Evolutionary conservation across 2,797 vertebrate genomes (phyloP).

Genomic region (Microcaecilia unicolor): DNA sequence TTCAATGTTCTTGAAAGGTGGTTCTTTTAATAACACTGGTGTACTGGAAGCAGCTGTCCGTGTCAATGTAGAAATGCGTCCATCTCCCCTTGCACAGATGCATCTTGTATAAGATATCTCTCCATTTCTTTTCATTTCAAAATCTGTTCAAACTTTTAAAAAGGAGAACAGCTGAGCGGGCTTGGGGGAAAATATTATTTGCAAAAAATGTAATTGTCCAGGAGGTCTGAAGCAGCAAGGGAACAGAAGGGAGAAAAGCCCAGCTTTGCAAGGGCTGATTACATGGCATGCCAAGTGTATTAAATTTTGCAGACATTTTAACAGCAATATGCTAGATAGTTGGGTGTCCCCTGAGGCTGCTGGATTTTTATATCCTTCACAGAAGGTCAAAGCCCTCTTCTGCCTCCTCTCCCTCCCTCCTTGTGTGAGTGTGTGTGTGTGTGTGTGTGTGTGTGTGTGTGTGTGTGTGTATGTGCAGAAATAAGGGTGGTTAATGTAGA

Average conservation of each 20-base stretch:
- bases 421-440: slow-evolving; percentile 1
- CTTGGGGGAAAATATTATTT: too few species aligned
- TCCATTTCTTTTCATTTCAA: not conserved
- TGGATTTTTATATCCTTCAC: slow-evolving; percentile 90
- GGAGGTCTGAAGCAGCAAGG: slow-evolving; percentile 23
- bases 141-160: too few species aligned
- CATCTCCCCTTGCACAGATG: too few species aligned
- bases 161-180: too few species aligned
- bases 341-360: slow-evolving; percentile 78
- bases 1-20: too few species aligned
- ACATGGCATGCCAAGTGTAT: slow-evolving; percentile 73
- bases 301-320: slow-evolving; percentile 91
- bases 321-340: slow-evolving; percentile 87
- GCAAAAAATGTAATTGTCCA: too few species aligned
- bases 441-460: slow-evolving; percentile 1
- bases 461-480: not conserved
- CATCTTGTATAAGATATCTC: not conserved
- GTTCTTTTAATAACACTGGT: too few species aligned
- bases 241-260: slow-evolving; percentile 17
- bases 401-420: slow-evolving; percentile 29
- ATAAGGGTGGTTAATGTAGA: slow-evolving; percentile 30
- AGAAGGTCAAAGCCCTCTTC: slow-evolving; percentile 86
- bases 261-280: slow-evolving; percentile 71
- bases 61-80: accelerated
- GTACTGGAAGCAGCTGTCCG: slow-evolving; percentile 1